Evolutionary conservation across 2,888 invertebrate species (phyloP).

Genomic region (Scaptomyza parva): DNA sequence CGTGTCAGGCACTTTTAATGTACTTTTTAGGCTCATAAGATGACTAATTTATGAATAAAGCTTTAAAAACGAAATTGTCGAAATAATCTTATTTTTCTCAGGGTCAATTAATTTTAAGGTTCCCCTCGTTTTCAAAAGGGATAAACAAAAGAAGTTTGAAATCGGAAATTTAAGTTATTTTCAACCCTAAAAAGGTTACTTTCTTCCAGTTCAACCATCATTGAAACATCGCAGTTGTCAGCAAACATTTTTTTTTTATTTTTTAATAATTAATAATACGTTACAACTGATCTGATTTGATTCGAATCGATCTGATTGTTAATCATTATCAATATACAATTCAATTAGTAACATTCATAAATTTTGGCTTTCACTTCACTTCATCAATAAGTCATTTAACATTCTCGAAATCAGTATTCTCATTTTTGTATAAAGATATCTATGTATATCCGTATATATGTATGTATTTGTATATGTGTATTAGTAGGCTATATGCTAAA

Average conservation of each 20-base stretch:
- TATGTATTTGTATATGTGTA: conserved; percentile 49
- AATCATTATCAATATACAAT: conserved; percentile 40
- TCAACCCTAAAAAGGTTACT: no score
- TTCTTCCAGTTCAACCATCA: no score
- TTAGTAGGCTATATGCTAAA: conserved; percentile 55
- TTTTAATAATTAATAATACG: conserved; percentile 71
- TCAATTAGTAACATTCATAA: conserved; percentile 61
- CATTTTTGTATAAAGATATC: conserved; percentile 21
- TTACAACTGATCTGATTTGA: conserved; percentile 35
- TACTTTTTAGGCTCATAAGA: conserved; percentile 66
- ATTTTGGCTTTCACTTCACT: conserved; percentile 75
- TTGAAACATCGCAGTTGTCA: conserved; percentile 39
- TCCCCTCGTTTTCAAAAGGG: no score
- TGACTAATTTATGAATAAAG: conserved; percentile 81
- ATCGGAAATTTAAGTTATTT: no score
- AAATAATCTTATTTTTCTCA: background rate
- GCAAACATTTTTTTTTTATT: conserved; percentile 59
- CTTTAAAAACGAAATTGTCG: conserved; percentile 61
- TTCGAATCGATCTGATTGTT: conserved; percentile 3
- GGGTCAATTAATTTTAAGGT: no score
- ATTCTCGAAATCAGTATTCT: conserved; percentile 20
- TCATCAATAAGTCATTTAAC: conserved; percentile 27
- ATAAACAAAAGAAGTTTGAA: background rate
- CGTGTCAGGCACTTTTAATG: conserved; percentile 29
- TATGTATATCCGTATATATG: conserved; percentile 44